phyloP scores from a whole-genome alignment of 2,797 vertebrate species.

The Rachycentron canadum region DNA sequence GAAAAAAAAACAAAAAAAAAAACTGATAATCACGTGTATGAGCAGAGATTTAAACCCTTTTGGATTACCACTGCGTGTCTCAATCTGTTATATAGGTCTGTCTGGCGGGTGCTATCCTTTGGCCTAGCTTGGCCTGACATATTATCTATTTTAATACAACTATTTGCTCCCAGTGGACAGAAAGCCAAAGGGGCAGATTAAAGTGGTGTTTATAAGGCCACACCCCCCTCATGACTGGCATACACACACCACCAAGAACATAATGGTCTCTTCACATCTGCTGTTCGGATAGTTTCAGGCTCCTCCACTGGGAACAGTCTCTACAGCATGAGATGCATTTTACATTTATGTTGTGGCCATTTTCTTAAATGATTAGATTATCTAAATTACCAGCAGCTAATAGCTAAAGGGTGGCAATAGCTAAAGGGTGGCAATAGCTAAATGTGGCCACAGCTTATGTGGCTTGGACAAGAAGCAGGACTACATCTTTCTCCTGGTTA shows the following conservation, averaged over 20 bases:
- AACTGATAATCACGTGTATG: conserved; percentile 80
- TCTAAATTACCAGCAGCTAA: conserved; percentile 28
- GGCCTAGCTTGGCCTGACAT: conserved; percentile 60
- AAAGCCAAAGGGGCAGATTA: conserved; percentile 72
- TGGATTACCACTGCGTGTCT: conserved; percentile 85
- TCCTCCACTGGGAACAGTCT: conserved; percentile 14
- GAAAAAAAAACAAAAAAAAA: conserved; percentile 39
- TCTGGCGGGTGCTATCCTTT: conserved; percentile 67
- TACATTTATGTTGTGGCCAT: not conserved
- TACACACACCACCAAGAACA: conserved; percentile 31
- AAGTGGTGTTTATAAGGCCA: conserved; percentile 62
- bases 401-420: too few species aligned
- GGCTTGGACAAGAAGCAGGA: too few species aligned
- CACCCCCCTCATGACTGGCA: conserved; percentile 24
- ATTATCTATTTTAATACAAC: conserved; percentile 80
- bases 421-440: not conserved
- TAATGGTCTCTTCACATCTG: conserved; percentile 37
- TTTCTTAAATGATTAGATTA: conserved; percentile 18
- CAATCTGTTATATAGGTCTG: conserved; percentile 85
- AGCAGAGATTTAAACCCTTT: conserved; percentile 83
- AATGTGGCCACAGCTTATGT: not conserved
- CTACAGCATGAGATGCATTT: conserved; percentile 12
- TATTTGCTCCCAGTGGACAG: conserved; percentile 71
- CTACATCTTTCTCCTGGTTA: too few species aligned
- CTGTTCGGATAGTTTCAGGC: not conserved